A percentile compares a stretch with the other conserved stretches of the same genome.
Conservation (phyloP, 2,888 invertebrate species). For the Cyrtodaria siliqua region DNA sequence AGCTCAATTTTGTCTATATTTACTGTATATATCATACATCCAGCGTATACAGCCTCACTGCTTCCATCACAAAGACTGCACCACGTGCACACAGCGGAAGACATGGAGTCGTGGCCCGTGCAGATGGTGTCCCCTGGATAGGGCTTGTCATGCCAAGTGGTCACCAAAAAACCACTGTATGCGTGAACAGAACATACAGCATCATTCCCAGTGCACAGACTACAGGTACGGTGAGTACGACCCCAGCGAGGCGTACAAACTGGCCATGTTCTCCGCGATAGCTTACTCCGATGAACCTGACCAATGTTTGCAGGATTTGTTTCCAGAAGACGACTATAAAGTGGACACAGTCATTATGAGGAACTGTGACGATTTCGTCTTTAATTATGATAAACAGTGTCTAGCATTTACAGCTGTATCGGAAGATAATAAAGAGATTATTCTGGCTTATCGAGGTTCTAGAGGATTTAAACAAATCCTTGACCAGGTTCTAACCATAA, state of each 20-base stretch:
- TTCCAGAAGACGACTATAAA: slow-evolving; percentile 34
- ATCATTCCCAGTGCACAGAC: slow-evolving; percentile 9
- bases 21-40: no score
- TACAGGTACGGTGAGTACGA: slow-evolving; percentile 21
- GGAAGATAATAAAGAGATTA: slow-evolving; percentile 42
- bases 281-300: slow-evolving; percentile 48
- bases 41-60: slow-evolving; percentile 8
- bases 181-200: slow-evolving; percentile 6
- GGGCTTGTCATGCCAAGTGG: slow-evolving; percentile 36
- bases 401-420: slow-evolving; percentile 31
- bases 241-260: slow-evolving; percentile 37
- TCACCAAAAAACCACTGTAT: slow-evolving; percentile 36
- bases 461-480: slow-evolving; percentile 41
- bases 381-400: slow-evolving; percentile 54
- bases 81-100: slow-evolving; percentile 22
- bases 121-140: slow-evolving; percentile 46
- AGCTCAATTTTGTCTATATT: no score
- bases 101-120: slow-evolving; percentile 40
- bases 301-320: slow-evolving; percentile 32
- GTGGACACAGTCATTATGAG: slow-evolving; percentile 3
- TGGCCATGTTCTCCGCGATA: slow-evolving; percentile 43
- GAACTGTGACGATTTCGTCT: slow-evolving; percentile 46
- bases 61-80: slow-evolving; percentile 26
- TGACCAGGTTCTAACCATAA: slow-evolving; percentile 35
- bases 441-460: slow-evolving; percentile 52